phyloP scores from a whole-genome alignment of 2,888 invertebrate species.

The Mamestra brassicae region DNA sequence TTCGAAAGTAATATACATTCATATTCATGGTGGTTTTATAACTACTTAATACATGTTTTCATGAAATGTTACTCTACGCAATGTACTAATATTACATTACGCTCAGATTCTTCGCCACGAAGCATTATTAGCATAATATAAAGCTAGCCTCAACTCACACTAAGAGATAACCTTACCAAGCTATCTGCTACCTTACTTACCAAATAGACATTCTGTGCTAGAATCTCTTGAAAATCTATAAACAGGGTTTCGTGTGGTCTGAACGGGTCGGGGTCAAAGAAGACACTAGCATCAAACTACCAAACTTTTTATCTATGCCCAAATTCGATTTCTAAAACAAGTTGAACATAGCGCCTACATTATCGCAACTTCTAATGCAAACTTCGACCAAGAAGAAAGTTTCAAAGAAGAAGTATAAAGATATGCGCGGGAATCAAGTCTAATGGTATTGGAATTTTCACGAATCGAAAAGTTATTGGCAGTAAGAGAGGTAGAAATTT shows the following conservation, averaged over 20 bases:
- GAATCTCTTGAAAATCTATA: conserved; percentile 75
- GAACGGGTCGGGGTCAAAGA: conserved; percentile 82
- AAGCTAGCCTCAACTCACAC: conserved; percentile 67
- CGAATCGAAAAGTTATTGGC: conserved; percentile 86
- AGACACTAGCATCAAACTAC: conserved; percentile 90
- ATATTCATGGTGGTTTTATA: conserved; percentile 67
- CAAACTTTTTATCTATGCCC: conserved; percentile 85
- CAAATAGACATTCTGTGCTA: conserved; percentile 75
- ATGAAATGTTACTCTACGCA: conserved; percentile 45
- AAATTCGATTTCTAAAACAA: conserved; percentile 88
- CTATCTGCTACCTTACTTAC: conserved; percentile 75
- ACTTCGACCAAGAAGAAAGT: conserved; percentile 88
- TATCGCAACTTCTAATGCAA: conserved; percentile 89
- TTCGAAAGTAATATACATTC: conserved; percentile 66
- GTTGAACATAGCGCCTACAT: conserved; percentile 89
- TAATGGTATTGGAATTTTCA: conserved; percentile 89
- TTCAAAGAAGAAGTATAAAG: conserved; percentile 86
- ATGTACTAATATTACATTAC: conserved; percentile 41
- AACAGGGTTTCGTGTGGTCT: conserved; percentile 80
- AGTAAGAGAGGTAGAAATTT: conserved; percentile 78
- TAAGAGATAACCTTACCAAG: conserved; percentile 65
- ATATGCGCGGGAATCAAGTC: conserved; percentile 87
- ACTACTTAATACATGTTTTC: conserved; percentile 51
- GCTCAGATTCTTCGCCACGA: conserved; percentile 44
- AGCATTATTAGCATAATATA: conserved; percentile 51